Conservation (phyloP, 2,888 invertebrate genomes). For the Pandemis heparana region DNA sequence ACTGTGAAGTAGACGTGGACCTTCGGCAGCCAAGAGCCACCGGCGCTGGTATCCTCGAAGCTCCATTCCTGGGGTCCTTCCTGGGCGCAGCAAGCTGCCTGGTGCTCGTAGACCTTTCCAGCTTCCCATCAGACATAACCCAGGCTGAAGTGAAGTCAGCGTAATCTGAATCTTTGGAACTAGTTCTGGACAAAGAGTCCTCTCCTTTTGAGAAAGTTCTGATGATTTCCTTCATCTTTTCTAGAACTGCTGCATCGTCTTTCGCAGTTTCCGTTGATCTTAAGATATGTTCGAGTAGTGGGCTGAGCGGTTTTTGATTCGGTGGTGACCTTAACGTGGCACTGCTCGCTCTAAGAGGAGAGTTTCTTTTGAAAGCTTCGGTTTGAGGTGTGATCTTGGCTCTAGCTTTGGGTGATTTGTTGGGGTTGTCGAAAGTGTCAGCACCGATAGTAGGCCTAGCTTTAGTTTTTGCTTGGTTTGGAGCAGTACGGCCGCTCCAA, state of each 20-base stretch:
- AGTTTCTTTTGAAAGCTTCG: conserved; percentile 83
- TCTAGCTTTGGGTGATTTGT: conserved; percentile 87
- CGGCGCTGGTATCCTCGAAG: conserved; percentile 80
- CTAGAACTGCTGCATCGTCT: conserved; percentile 90
- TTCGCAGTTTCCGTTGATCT: conserved; percentile 89
- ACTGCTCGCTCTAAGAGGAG: conserved; percentile 78
- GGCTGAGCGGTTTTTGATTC: conserved; percentile 86
- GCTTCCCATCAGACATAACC: conserved; percentile 90
- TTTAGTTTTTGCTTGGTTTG: conserved; percentile 71
- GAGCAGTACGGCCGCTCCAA: conserved; percentile 89
- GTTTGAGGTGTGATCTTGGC: conserved; percentile 66
- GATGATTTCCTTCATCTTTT: conserved; percentile 90
- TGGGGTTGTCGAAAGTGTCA: conserved; percentile 81
- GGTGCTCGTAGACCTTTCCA: conserved; percentile 86
- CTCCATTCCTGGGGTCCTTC: conserved; percentile 75
- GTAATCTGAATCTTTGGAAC: conserved; percentile 86
- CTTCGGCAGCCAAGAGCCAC: conserved; percentile 77
- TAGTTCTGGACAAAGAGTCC: conserved; percentile 77
- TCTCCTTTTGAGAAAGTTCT: conserved; percentile 79
- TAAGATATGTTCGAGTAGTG: conserved; percentile 89
- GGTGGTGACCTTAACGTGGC: conserved; percentile 85
- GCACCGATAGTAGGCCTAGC: conserved; percentile 72
- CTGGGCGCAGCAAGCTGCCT: conserved; percentile 79
- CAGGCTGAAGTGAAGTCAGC: conserved; percentile 90
- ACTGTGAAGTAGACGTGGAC: conserved; percentile 79